Evolutionary conservation across 2,113 vertebrate species (phyloP).

Genomic region (Choloepus hoffmanni): DNA sequence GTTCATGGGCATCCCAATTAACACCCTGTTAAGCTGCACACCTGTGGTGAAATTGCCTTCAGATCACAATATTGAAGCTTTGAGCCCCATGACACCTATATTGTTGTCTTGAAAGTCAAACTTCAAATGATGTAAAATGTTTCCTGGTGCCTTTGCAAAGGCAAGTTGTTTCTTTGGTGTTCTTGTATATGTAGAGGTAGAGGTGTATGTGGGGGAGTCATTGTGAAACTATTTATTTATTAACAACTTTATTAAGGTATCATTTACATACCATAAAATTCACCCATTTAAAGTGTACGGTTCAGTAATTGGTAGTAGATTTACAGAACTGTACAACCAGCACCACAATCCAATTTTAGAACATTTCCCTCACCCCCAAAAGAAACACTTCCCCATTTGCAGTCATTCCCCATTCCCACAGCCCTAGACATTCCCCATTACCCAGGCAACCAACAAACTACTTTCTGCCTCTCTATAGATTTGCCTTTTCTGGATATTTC

Average conservation of each 20-base stretch:
- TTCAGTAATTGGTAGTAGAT: constrained; percentile 28
- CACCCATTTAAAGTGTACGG: constrained; percentile 39
- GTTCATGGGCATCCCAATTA: constrained; percentile 85
- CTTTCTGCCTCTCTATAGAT: not conserved
- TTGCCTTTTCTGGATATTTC: constrained; percentile 29
- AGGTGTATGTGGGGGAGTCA: not conserved
- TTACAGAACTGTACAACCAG: constrained; percentile 56
- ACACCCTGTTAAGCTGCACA: constrained; percentile 82
- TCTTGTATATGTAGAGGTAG: not conserved
- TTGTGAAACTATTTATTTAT: constrained; percentile 33
- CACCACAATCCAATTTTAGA: constrained; percentile 46
- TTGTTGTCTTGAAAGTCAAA: constrained; percentile 61
- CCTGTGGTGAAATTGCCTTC: constrained; percentile 85
- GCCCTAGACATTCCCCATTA: not conserved
- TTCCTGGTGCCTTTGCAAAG: constrained; percentile 58
- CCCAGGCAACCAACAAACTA: not conserved
- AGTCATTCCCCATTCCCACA: not conserved
- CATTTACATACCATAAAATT: constrained; percentile 48
- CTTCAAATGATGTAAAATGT: constrained; percentile 59
- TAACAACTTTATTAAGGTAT: constrained; percentile 43
- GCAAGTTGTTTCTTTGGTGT: constrained; percentile 37
- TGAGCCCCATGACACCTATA: constrained; percentile 57
- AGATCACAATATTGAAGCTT: constrained; percentile 72
- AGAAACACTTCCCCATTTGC: constrained; percentile 12
- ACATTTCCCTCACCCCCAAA: constrained; percentile 34